Base-by-base conservation (phyloP, 2,113 vertebrate genomes). In the Petrocephalus zakoni region DNA sequence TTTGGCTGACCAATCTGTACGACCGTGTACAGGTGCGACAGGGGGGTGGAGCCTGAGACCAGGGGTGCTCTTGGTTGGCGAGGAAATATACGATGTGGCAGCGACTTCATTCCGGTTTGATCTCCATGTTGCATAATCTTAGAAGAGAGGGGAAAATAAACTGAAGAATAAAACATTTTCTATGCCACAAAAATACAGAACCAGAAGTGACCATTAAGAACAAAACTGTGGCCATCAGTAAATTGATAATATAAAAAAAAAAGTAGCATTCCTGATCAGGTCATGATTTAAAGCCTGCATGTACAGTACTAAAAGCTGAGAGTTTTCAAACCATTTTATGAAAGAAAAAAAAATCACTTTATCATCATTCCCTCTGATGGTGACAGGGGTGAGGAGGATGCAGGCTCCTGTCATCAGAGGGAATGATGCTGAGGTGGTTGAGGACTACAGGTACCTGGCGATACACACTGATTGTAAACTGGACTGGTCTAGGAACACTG, bases 1-100 rank as follows among this genome's bases (percentile, higher is more conserved):
- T 96, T 99, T 99, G 1, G 97, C 96, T 89, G 96, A 95, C 98
- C 98, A 99, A 95, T 98, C 97, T 4, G 96, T 94, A 17, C 97
- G 96, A n/a, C 97, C 97, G 0, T 97, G 97, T 89, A 98, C 91
- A 0, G 95, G 95, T 89, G 97, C 97, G 0, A 94, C 90, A 0
- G 96, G 94, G 0, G 96, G 96, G 51, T 92, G 92, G 0, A 96
- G 94, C 92, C 96, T 87, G 10, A 96, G 58, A 29, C 95, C 93
- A 0, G 96, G 90, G 0, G 95, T 95, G 93, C 94, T 97, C 91
- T 96, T 97, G 47, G 95, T 94, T 89, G 96, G 94, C 0, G 95
- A 94, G 11, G 91, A 81, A 58, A 89, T 91, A 91, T 96, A 97
- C 0, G 95, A 90, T 0, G 96, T 95, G 49, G 86, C 91, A 64